These are phyloP conservation scores for Leptopilina boulardi DNA, from an alignment of 1,140 invertebrate species.

Conservation along the genomic window DNA sequence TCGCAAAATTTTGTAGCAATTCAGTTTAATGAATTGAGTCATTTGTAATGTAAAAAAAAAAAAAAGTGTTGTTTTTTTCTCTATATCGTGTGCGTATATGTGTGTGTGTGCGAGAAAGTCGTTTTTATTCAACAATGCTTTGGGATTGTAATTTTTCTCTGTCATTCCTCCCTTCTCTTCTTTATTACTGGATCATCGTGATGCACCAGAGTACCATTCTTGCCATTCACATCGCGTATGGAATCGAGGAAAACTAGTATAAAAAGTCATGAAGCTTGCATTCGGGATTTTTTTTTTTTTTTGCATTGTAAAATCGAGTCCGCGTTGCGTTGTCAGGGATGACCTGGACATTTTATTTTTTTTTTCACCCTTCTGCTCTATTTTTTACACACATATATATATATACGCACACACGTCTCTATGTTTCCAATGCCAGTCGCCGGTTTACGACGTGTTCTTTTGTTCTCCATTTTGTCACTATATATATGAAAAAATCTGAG, in stretches of 20 bases:
- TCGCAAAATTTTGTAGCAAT: background rate
- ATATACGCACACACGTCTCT: too few relatives aligned
- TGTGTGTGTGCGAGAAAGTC: background rate
- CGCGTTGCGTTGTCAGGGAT: background rate
- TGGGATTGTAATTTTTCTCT: constrained; percentile 9
- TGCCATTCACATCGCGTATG: constrained; percentile 17
- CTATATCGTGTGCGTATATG: too few relatives aligned
- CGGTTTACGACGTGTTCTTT: constrained; percentile 3
- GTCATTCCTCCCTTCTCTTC: background rate
- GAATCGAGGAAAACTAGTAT: constrained; percentile 2
- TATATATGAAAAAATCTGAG: constrained; percentile 12
- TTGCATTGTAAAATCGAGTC: constrained; percentile 19
- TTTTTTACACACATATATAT: too few relatives aligned
- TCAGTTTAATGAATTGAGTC: background rate
- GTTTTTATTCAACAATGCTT: constrained; percentile 16
- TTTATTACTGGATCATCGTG: constrained; percentile 23
- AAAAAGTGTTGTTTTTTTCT: background rate
- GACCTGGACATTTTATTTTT: background rate
- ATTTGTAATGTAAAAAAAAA: background rate
- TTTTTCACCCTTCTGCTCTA: background rate
- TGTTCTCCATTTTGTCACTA: background rate
- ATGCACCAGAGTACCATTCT: constrained; percentile 8
- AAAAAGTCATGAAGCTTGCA: constrained; percentile 26
- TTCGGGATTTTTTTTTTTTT: constrained; percentile 4
- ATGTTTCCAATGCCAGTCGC: background rate